These are phyloP conservation scores for Pagetopsis macropterus DNA, from an alignment of 2,797 vertebrate species.

Conservation along the genomic window DNA sequence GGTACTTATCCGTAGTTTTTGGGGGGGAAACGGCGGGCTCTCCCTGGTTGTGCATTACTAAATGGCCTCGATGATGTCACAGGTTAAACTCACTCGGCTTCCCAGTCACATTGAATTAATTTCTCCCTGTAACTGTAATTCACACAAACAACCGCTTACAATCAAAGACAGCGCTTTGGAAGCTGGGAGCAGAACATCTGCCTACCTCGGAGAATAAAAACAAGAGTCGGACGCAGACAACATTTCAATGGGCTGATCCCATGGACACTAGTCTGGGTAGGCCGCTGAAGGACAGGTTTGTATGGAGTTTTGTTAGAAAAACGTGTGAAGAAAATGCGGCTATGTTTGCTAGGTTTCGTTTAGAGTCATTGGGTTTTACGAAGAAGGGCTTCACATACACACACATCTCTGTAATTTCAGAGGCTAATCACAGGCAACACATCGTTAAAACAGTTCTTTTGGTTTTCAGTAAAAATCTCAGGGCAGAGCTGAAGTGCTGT, in stretches of 20 bases:
- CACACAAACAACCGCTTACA: constrained; percentile 50
- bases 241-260: constrained; percentile 25
- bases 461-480: constrained; percentile 32
- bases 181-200: constrained; percentile 55
- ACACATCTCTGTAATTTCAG: constrained; percentile 21
- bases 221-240: constrained; percentile 20
- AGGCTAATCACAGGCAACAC: constrained; percentile 36
- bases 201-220: constrained; percentile 54
- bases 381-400: too few relatives aligned
- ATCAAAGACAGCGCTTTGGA: constrained; percentile 57
- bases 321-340: constrained; percentile 20
- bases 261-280: constrained; percentile 27
- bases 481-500: constrained; percentile 41
- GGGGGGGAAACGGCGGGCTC: constrained; percentile 33
- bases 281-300: constrained; percentile 38
- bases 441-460: constrained; percentile 43
- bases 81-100: constrained; percentile 48
- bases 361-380: constrained; percentile 7
- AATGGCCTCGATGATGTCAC: constrained; percentile 57
- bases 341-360: constrained; percentile 32
- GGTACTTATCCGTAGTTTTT: constrained; percentile 50
- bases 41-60: constrained; percentile 47
- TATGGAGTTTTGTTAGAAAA: constrained; percentile 24
- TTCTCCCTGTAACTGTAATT: constrained; percentile 50
- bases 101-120: constrained; percentile 57